A percentile compares a stretch with the other conserved stretches of the same genome.
phyloP scores from a whole-genome alignment of 2,113 vertebrate species.

The Ceyx cyanopectus region DNA sequence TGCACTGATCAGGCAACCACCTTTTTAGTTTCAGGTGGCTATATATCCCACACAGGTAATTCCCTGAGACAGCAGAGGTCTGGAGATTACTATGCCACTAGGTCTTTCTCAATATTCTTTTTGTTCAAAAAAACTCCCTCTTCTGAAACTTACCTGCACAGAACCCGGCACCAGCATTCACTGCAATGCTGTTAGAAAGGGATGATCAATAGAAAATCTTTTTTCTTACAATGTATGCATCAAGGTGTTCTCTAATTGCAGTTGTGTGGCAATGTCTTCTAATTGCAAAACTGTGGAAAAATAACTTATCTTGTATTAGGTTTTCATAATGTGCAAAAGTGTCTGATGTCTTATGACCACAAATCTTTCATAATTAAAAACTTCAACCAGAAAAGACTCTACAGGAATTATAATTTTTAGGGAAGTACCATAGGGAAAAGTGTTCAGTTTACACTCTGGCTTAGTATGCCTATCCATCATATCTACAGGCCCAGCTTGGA shows the following conservation, averaged over 20 bases:
- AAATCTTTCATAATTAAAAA: background rate
- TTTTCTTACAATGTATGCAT: background rate
- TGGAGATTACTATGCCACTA: background rate
- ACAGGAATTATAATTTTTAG: background rate
- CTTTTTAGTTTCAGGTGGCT: background rate
- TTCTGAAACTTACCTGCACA: constrained; percentile 56
- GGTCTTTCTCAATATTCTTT: background rate
- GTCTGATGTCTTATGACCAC: background rate
- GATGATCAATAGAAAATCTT: constrained; percentile 5
- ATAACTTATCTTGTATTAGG: background rate
- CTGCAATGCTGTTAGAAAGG: constrained; percentile 32
- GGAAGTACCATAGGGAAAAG: background rate
- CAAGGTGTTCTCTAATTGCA: background rate
- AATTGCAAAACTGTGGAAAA: background rate
- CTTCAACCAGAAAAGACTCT: background rate
- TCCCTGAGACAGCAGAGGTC: background rate
- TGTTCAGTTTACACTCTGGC: background rate
- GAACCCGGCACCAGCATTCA: constrained; percentile 10
- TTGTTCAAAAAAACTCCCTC: background rate
- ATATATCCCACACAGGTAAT: background rate
- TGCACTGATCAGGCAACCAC: background rate
- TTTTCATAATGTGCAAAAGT: background rate
- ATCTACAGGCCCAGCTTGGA: background rate
- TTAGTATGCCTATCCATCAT: background rate
- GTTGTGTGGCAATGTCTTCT: background rate